phyloP scores from a whole-genome alignment of 2,888 invertebrate species.

The Gerris lacustris region DNA sequence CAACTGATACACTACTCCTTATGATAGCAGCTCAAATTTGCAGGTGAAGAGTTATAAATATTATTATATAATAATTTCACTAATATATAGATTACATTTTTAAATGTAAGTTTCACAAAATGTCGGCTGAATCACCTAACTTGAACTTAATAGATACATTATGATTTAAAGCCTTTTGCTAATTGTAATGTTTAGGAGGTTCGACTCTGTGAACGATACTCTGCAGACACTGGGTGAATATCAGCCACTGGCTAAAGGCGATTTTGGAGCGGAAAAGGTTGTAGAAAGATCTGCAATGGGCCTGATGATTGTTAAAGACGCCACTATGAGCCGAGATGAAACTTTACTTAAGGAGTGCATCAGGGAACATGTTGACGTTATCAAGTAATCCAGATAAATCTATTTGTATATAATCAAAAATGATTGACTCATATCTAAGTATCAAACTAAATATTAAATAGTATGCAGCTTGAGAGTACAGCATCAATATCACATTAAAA shows the following conservation, averaged over 20 bases:
- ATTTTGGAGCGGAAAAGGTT: not conserved
- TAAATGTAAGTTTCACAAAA: no score
- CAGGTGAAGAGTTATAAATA: not conserved
- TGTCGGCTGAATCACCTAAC: no score
- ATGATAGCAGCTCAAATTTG: slow-evolving; percentile 22
- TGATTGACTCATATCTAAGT: not conserved
- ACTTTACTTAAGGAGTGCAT: slow-evolving; percentile 19
- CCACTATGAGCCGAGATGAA: slow-evolving; percentile 19
- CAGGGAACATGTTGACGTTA: slow-evolving; percentile 21
- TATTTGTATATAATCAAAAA: not conserved
- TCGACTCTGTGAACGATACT: slow-evolving; percentile 17
- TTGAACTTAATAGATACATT: no score
- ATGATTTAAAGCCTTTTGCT: no score
- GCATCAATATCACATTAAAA: no score
- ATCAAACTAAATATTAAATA: not conserved
- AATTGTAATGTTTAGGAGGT: not conserved
- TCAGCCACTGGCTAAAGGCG: slow-evolving; percentile 14
- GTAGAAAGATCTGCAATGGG: slow-evolving; percentile 8
- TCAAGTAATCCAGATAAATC: slow-evolving; percentile 11
- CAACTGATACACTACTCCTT: slow-evolving; percentile 22
- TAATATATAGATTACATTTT: no score
- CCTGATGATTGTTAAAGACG: slow-evolving; percentile 15
- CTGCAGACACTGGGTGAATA: slow-evolving; percentile 16
- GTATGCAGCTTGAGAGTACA: no score
- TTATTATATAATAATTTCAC: no score